Evolutionary conservation across 2,888 invertebrate genomes (phyloP), one percentile per base, ranked within the genome.

Genomic region (Aricia artaxerxes): DNA sequence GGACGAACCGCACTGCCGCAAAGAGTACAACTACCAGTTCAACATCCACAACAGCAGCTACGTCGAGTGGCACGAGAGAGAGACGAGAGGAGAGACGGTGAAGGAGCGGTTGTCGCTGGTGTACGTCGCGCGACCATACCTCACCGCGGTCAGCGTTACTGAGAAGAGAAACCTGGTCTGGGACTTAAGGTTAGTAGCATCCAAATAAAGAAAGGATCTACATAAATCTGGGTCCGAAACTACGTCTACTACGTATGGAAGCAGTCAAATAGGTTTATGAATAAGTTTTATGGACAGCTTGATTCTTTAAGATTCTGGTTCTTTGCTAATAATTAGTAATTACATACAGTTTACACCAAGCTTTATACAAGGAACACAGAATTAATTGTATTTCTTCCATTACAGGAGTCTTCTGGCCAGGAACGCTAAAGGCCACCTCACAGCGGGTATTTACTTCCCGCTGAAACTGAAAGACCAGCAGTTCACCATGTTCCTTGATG

Each of bases 91-190:
- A 5, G 95, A 94, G 60, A 95, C 95, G 84, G 95, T 96, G 83
- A 96, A 96, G 84, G 95, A 94, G 84, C 95, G 97, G 87, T 94
- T 96, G 83, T 97, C 97, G 60, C 94, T 98, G 78, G 96, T 98
- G 82, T 98, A 97, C 88, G 96, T 97, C 80, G 97, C 96, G 78
- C 96, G 96, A 87, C 96, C 97, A 5, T 98, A 97, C 88, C 93
- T 97, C 83, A 97, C 97, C 78, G 97, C 97, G 76, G 95, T 98
- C 78, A 97, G 97, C 88, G 97, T 98, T 49, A 98, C 98, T 0
- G 98, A 98, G 88, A 96, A 98, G 85, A 96, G 98, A 84, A 98
- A 98, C 90, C 92, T 98, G 85, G 97, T 97, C 38, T 98, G 98
- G 94, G 97, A 97, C 86, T 96, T 97, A 88, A 96, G 94, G 95